Conservation (phyloP, 1,140 invertebrate genomes). For the Cryptotermes secundus region DNA sequence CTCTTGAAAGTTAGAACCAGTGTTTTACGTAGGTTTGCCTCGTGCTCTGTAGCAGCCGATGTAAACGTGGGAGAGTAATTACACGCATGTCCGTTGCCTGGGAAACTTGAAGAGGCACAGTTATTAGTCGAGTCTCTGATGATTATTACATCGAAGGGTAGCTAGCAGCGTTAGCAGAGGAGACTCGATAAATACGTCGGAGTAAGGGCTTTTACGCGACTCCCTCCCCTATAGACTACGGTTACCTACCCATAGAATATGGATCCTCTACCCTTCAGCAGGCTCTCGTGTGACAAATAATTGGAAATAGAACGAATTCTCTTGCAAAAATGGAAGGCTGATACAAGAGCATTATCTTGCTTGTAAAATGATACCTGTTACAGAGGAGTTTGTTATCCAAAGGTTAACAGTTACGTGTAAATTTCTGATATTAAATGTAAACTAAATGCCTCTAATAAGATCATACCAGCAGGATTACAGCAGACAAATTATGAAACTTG, state of each 20-base stretch:
- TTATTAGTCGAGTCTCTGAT: conserved; percentile 5
- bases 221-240: neutral
- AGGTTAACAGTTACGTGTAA: neutral
- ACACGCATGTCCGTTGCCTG: neutral
- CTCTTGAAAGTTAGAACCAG: neutral
- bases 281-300: conserved; percentile 12
- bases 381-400: neutral
- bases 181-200: neutral
- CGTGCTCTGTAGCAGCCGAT: neutral
- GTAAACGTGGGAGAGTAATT: conserved; percentile 3
- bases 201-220: neutral
- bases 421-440: neutral
- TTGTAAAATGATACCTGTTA: neutral
- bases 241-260: too few relatives aligned
- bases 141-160: conserved; percentile 9
- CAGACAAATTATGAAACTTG: neutral
- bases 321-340: neutral
- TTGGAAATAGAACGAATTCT: neutral
- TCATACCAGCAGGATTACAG: neutral
- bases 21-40: neutral
- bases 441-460: conserved; percentile 7
- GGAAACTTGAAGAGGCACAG: neutral
- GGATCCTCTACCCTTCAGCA: neutral
- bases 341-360: neutral
- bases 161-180: neutral